A percentile compares a stretch with the other conserved stretches of the same genome.
phyloP scores from a whole-genome alignment of 2,888 invertebrate species.

The Cantharis nigra region DNA sequence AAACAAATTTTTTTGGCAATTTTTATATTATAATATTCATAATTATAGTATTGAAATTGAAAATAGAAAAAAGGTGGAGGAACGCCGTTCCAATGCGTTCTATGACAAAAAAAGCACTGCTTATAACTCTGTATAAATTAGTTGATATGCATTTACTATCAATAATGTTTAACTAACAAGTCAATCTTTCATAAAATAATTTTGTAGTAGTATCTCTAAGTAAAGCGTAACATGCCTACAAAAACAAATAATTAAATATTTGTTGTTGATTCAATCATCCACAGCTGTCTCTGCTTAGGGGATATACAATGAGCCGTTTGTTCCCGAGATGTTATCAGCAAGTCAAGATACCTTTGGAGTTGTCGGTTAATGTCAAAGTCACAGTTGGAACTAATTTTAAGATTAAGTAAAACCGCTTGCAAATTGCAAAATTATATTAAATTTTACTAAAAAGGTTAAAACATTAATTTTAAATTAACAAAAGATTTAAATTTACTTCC shows the following conservation, averaged over 20 bases:
- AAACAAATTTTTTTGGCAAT: no score
- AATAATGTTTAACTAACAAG: slow-evolving; percentile 14
- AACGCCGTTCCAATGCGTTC: no score
- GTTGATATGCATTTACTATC: slow-evolving; percentile 5
- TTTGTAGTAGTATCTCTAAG: slow-evolving; percentile 6
- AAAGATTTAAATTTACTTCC: neutral
- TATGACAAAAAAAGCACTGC: no score
- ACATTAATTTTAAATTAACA: neutral
- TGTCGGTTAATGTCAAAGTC: slow-evolving; percentile 34
- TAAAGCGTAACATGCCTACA: neutral
- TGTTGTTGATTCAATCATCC: slow-evolving; percentile 36
- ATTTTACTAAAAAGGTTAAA: neutral
- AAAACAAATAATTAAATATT: slow-evolving; percentile 40
- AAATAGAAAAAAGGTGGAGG: no score
- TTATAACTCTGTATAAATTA: no score
- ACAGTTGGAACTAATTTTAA: slow-evolving; percentile 24
- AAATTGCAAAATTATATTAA: neutral
- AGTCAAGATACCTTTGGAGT: slow-evolving; percentile 31
- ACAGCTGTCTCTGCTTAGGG: slow-evolving; percentile 32
- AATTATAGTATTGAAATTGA: no score
- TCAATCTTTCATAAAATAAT: slow-evolving; percentile 28
- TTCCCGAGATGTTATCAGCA: slow-evolving; percentile 37
- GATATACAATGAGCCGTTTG: slow-evolving; percentile 37
- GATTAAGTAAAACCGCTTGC: neutral
- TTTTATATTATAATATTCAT: no score